Base-by-base conservation (phyloP, 2,113 vertebrate genomes). In the Corynorhinus townsendii region DNA sequence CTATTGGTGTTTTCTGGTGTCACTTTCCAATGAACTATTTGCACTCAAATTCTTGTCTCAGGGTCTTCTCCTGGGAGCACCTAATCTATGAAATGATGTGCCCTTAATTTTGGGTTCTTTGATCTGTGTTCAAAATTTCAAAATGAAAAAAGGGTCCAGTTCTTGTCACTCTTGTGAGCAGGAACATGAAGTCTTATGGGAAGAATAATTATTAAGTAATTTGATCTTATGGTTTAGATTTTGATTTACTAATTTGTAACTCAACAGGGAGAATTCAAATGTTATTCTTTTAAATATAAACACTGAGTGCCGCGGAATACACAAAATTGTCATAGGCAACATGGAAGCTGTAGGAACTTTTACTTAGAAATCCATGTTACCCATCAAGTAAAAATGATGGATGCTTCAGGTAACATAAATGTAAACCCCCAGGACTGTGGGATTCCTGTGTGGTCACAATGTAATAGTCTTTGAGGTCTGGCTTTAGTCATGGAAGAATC, bases 161-260 rank as follows among this genome's bases (percentile, higher is more conserved):
- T n/a, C 14, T 86, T 45, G n/a, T 82, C 43, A 82, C 14, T 40
- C 30, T 24, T 45, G 6, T 73, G 11, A 11, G 24, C 6, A 64
- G 47, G 26, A 86, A n/a, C n/a, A 43, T 89, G 24, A 93, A 75
- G 11, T 86, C 6, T 83, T 56, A 56, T 10, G 54, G 22, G 40
- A 79, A 89, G 33, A 84, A 22, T 28, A 82, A n/a, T 72, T 92
- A 24, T 88, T 95, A 87, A 93, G 38, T 33, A 56, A 76, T 71
- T 80, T 84, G 17, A 5, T 75, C 16, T 81, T 71, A 45, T 28
- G 28, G 1, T 66, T 95, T 24, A 54, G 26, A 86, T 96, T 82
- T 49, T 54, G 17, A 33, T 73, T 81, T 76, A 85, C 15, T 88
- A 71, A 69, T 86, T 88, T 88, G 0, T 62, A 89, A 59, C 66